These are phyloP conservation scores for Crepidodera aurea DNA, from an alignment of 2,888 invertebrate species.

Conservation along the genomic window DNA sequence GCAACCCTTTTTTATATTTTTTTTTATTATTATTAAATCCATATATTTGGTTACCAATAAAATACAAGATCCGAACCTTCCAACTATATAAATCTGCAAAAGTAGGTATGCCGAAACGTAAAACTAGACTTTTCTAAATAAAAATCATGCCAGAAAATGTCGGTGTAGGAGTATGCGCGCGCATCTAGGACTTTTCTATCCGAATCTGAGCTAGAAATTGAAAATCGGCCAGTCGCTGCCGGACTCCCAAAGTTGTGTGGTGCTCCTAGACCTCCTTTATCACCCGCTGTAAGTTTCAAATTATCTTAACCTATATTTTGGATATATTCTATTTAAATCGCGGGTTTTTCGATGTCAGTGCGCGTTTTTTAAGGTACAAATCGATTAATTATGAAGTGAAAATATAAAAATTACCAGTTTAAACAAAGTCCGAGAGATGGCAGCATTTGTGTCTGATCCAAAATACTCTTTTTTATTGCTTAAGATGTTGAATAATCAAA, in stretches of 20 bases:
- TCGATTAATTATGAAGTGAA: too few relatives aligned
- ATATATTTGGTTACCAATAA: background rate
- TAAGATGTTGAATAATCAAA: too few relatives aligned
- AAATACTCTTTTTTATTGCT: too few relatives aligned
- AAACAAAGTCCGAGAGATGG: too few relatives aligned
- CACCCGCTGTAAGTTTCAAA: slow-evolving; percentile 55
- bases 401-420: too few relatives aligned
- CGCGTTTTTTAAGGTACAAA: background rate
- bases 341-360: background rate
- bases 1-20: too few relatives aligned
- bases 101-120: slow-evolving; percentile 36
- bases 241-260: slow-evolving; percentile 62
- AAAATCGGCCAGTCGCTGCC: slow-evolving; percentile 58
- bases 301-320: background rate
- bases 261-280: slow-evolving; percentile 61
- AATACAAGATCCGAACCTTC: background rate
- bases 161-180: slow-evolving; percentile 45
- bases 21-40: too few relatives aligned
- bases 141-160: slow-evolving; percentile 41
- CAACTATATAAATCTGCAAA: slow-evolving; percentile 27
- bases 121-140: slow-evolving; percentile 42
- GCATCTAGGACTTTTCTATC: slow-evolving; percentile 40
- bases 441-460: too few relatives aligned
- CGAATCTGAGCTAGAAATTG: slow-evolving; percentile 40
- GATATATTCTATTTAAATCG: background rate